Evolutionary conservation across 37 sponge, comb jelly and placozoan species (phyloP).

Genomic region (Spongia lamella): DNA sequence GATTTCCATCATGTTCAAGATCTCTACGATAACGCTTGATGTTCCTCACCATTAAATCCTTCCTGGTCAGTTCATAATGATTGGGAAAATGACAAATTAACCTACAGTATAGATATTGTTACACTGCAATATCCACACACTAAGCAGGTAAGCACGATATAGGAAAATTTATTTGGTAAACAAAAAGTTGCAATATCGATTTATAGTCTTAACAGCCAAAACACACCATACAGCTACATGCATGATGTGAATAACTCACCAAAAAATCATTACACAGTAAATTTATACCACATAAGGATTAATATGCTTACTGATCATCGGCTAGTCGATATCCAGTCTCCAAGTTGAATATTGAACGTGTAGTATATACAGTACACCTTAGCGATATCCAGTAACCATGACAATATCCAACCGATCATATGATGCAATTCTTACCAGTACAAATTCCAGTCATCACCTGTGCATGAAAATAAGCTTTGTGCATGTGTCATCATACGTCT

Average conservation of each 20-base stretch:
- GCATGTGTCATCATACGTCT: no score
- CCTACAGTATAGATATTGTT: constrained; percentile 8
- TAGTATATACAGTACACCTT: constrained; percentile 84
- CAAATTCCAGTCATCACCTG: constrained; percentile 97
- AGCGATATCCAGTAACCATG: neutral
- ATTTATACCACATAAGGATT: no score
- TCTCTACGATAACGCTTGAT: constrained; percentile 95
- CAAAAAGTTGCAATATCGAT: no score
- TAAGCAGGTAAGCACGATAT: neutral
- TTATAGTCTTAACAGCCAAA: no score
- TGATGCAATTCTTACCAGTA: constrained; percentile 77
- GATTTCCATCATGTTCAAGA: constrained; percentile 90
- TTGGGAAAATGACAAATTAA: constrained; percentile 95
- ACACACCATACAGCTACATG: no score
- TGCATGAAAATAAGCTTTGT: no score
- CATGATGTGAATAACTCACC: no score
- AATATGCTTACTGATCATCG: constrained; percentile 93
- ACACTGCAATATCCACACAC: neutral
- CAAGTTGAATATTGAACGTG: constrained; percentile 82
- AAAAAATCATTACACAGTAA: no score
- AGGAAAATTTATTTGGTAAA: no score
- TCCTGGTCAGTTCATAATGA: constrained; percentile 94
- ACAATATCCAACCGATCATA: neutral
- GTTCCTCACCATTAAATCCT: constrained; percentile 95
- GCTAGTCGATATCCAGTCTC: constrained; percentile 86